Evolutionary conservation across 2,113 vertebrate genomes (phyloP), one percentile per base, ranked within the genome.

Genomic region (Eolophus roseicapilla): DNA sequence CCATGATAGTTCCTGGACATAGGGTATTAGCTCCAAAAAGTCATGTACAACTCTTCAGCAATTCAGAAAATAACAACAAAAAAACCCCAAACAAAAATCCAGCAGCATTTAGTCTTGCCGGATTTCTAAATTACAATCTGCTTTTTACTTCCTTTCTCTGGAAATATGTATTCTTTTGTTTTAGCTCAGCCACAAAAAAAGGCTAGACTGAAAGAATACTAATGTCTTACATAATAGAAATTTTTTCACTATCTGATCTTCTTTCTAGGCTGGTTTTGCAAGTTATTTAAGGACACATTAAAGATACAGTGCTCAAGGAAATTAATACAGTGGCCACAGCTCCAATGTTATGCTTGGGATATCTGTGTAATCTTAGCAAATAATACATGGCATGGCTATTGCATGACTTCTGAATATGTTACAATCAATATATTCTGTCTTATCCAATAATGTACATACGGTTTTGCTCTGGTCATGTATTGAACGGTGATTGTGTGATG

Each of bases 81-180:
- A 9, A 37, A 37, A 15, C 6, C 33, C 21, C 33, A 35, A 24
- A 10, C 57, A 7, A 59, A 35, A 59, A 59, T 33, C 20, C 13
- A 47, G 4, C 6, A 41, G 19, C 7, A 59, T 67, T 92, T 77
- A 74, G 20, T 86, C 79, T 59, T 94, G 47, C 27, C 85, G 75
- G 15, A 86, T 96, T 96, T 90, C 90, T 95, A 63, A 82, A 93
- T 80, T 82, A 65, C 49, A 87, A 80, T 93, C 44, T 80, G 59
- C 23, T 90, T 94, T 80, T 73, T 73, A 69, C 75, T 93, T 93
- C 49, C 46, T 96, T 90, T 96, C 71, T 93, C 68, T 86, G 63
- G 27, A 95, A 96, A 96, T 93, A 94, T 83, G 82, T 92, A 92
- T 93, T 94, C 88, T 64, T 96, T 94, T 96, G 88, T 96, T 96